Evolutionary conservation across 2,797 vertebrate species (phyloP).

Genomic region (Picus viridis): DNA sequence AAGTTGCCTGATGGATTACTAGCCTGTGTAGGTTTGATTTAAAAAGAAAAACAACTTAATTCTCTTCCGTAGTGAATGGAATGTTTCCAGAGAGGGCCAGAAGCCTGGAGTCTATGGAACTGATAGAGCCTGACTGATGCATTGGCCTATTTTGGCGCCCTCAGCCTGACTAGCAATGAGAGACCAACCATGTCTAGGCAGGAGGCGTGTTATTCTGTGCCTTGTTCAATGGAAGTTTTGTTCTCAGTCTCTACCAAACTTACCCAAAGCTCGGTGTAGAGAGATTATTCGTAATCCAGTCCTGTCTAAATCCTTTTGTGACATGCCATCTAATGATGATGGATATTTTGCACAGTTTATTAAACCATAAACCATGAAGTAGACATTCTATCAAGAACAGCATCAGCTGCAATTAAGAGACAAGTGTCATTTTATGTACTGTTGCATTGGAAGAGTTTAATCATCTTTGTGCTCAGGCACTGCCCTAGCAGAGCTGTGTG

Average conservation of each 20-base stretch:
- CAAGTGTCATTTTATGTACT: neutral
- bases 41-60: slow-evolving; percentile 55
- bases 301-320: neutral
- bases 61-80: neutral
- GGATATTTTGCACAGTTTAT: neutral
- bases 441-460: neutral
- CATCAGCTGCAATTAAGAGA: neutral
- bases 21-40: slow-evolving; percentile 63
- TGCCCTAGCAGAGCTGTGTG: neutral
- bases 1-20: slow-evolving; percentile 64
- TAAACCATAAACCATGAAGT: neutral
- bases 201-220: neutral
- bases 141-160: neutral
- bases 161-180: neutral
- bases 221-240: neutral
- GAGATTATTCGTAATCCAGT: neutral
- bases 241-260: neutral
- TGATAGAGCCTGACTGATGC: neutral
- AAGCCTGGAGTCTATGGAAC: neutral
- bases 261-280: neutral
- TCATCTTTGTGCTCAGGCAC: neutral
- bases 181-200: neutral
- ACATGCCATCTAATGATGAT: neutral
- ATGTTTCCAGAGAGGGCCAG: slow-evolving; percentile 13
- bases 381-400: neutral